A percentile compares a stretch with the other conserved stretches of the same genome.
These are phyloP conservation scores for Hydrotaea diabolus DNA, from an alignment of 2,888 invertebrate genomes.

Conservation along the genomic window DNA sequence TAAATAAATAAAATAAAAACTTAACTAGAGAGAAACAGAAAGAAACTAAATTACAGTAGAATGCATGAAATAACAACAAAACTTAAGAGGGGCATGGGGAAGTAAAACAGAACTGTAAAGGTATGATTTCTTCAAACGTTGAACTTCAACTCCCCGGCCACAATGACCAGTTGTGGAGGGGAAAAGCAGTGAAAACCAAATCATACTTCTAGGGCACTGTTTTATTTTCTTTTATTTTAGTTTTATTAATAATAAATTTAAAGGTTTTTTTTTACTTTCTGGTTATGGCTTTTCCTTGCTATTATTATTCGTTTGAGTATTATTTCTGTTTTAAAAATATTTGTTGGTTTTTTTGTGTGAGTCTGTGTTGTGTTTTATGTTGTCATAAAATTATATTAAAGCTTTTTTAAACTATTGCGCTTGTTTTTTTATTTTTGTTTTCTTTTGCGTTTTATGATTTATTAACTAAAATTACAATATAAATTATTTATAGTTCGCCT, in stretches of 20 bases:
- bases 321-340: neutral
- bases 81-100: neutral
- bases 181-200: neutral
- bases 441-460: slow-evolving; percentile 11
- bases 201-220: neutral
- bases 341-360: neutral
- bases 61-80: neutral
- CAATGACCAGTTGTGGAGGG: slow-evolving; percentile 32
- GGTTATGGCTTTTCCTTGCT: slow-evolving; percentile 17
- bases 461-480: slow-evolving; percentile 47
- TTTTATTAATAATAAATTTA: too few relatives aligned
- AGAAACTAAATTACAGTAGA: neutral
- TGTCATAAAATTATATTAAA: slow-evolving; percentile 51
- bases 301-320: neutral
- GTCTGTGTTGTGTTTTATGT: slow-evolving; percentile 2
- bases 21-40: neutral
- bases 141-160: neutral
- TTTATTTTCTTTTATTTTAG: neutral
- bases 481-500: slow-evolving; percentile 3
- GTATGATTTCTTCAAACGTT: neutral
- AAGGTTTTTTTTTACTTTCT: neutral
- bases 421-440: neutral
- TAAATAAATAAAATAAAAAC: slow-evolving; percentile 48
- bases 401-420: slow-evolving; percentile 64
- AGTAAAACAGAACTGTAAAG: slow-evolving; percentile 8